Evolutionary conservation across 2,888 invertebrate species (phyloP), one percentile per base, ranked within the genome.

Genomic region (Caradrina clavipalpis): DNA sequence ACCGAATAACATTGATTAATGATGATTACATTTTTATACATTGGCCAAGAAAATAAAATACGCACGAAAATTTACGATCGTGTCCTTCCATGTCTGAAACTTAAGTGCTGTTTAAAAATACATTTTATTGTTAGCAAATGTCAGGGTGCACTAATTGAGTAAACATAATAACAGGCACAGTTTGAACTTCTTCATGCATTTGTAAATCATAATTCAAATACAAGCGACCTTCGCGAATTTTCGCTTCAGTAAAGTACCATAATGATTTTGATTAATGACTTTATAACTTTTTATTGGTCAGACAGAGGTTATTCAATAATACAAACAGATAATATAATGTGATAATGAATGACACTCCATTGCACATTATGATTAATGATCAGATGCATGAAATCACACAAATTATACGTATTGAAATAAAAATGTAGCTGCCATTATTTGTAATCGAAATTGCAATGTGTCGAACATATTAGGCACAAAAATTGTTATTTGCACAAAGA

Each of bases 1-100:
- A 21, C 22, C 50, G 17, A 26, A 62, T 49, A 51, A 62, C 35
- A 74, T 69, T 77, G 69, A 78, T 74, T 65, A 59, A 78, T 69
- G 53, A 61, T 55, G 21, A 64, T 60, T 49, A 42, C 7, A 13
- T 17, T 22, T 22, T 39, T 55, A 49, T 47, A 47, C 39, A 53
- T 7, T 6, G 35, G 1, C 6, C 72, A 42, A 60, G 39, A 26
- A 15, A 66, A 45, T 51, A 39, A 67, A 69, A 68, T 13, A 57
- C 0, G 8, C 15, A 42, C 21, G 0, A 49, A 49, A 26, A 35
- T 45, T 35, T 13, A 35, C 26, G 61, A 19, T 19, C 13, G 4
- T 50, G 60, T 55, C 66, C 66, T 72, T 58, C 11, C 35, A 53
- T n/a, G 19, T 63, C 42, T 51, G 2, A 19, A 53, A 60, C 47